Evolutionary conservation across 2,888 invertebrate genomes (phyloP), one percentile per base, ranked within the genome.

Genomic region (Geophilus truncorum): DNA sequence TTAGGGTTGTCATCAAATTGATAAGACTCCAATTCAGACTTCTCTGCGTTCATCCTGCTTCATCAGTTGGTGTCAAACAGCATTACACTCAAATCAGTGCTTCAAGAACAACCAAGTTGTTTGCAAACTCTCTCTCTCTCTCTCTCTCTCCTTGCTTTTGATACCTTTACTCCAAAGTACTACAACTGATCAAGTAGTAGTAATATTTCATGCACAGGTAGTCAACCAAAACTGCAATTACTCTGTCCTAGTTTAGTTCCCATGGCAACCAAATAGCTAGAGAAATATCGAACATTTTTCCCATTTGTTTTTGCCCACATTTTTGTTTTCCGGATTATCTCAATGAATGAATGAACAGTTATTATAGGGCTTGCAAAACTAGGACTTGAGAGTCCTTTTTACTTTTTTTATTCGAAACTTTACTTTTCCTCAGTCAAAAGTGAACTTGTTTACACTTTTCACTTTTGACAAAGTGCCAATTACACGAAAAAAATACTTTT

Each of bases 121-220:
- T 57, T 57, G 57, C 15, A 57, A 57, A 57, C 57, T 57, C 57
- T 57, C 57, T 57, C 57, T 57, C 1, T 51, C 51, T 51, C 51
- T 57, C 7, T 51, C 18, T 23, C 57, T n/a, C n/a, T n/a, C n/a
- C n/a, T n/a, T n/a, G n/a, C n/a, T n/a, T n/a, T n/a, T n/a, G n/a
- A n/a, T n/a, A n/a, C n/a, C n/a, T n/a, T n/a, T 57, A 15, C 57
- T 57, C 57, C 18, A 57, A 18, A 21, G 18, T 57, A 57, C 57
- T 57, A 57, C 57, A 15, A 57, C 57, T 57, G 57, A 57, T 23
- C 18, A 57, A 57, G 57, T 57, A 57, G 57, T 57, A 57, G 23
- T n/a, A n/a, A n/a, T 57, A 57, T 57, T 57, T 57, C 57, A 57
- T 57, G 57, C 57, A 57, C 57, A 57, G 57, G 57, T 57, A n/a